Evolutionary conservation across 1,140 invertebrate genomes (phyloP).

Genomic region (Drosophila kikkawai): DNA sequence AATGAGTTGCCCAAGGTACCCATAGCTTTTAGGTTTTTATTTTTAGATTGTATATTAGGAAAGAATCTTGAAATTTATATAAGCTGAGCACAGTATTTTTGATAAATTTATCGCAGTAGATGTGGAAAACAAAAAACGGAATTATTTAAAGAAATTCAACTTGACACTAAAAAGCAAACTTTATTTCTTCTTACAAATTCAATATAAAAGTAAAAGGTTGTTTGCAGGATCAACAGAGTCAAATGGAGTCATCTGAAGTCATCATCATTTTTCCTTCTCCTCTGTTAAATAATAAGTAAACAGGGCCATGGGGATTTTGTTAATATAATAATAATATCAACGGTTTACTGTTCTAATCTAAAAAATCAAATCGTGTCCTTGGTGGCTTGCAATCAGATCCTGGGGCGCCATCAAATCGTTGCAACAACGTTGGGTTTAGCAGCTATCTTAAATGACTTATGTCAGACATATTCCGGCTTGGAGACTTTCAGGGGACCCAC

Average conservation of each 20-base stretch:
- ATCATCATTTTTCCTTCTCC: neutral
- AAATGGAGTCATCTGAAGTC: neutral
- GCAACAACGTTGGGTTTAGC: slow-evolving; percentile 25
- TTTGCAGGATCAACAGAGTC: too few relatives aligned
- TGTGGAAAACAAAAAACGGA: neutral
- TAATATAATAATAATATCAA: slow-evolving; percentile 1
- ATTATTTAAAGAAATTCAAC: neutral
- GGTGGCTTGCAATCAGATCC: neutral
- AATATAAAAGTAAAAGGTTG: too few relatives aligned
- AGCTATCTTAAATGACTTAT: slow-evolving; percentile 73
- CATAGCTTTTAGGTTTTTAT: neutral
- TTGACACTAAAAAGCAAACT: slow-evolving; percentile 3
- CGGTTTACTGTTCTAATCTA: neutral
- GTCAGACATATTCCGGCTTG: slow-evolving; percentile 43
- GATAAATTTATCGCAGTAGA: neutral
- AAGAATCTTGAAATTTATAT: neutral
- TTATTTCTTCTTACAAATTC: too few relatives aligned
- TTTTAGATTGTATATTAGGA: neutral
- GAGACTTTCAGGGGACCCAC: neutral
- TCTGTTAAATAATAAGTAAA: neutral
- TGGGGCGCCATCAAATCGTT: slow-evolving; percentile 9
- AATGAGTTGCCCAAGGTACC: slow-evolving; percentile 49
- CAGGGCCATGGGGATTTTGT: neutral
- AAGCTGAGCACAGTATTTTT: neutral
- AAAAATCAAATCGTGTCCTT: neutral